phyloP scores from a whole-genome alignment of 1,140 invertebrate genomes.

The Drosophila pandora region DNA sequence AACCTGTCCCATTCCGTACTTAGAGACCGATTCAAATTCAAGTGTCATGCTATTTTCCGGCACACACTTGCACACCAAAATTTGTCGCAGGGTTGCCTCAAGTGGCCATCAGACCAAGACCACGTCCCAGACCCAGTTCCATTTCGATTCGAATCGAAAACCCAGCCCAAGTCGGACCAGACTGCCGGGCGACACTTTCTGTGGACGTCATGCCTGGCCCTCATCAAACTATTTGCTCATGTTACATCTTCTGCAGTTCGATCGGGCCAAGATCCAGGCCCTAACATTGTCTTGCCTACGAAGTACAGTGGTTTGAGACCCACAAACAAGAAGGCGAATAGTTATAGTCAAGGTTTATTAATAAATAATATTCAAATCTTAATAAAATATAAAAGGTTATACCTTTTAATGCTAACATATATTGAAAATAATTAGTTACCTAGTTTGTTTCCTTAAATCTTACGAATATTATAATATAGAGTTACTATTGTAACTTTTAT shows the following conservation, averaged over 20 bases:
- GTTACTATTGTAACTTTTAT: too few species aligned
- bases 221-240: conserved; percentile 69
- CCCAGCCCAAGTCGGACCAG: conserved; percentile 48
- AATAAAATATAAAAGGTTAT: too few species aligned
- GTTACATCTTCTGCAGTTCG: conserved; percentile 62
- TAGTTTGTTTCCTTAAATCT: too few species aligned
- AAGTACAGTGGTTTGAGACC: conserved; percentile 27
- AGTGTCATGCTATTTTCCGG: conserved; percentile 78
- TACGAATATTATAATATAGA: too few species aligned
- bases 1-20: conserved; percentile 60
- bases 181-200: conserved; percentile 70
- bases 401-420: too few species aligned
- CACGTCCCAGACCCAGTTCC: conserved; percentile 6
- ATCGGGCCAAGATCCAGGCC: conserved; percentile 26
- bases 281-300: conserved; percentile 40
- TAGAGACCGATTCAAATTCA: conserved; percentile 61
- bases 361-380: too few species aligned
- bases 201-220: conserved; percentile 50
- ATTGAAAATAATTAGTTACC: too few species aligned
- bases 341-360: too few species aligned
- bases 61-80: conserved; percentile 46
- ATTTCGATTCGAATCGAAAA: conserved; percentile 13
- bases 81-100: conserved; percentile 69
- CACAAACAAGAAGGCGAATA: not conserved
- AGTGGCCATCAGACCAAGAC: conserved; percentile 50